These are phyloP conservation scores for Cynoglossus semilaevis DNA, from an alignment of 2,113 vertebrate species.

Conservation along the genomic window DNA sequence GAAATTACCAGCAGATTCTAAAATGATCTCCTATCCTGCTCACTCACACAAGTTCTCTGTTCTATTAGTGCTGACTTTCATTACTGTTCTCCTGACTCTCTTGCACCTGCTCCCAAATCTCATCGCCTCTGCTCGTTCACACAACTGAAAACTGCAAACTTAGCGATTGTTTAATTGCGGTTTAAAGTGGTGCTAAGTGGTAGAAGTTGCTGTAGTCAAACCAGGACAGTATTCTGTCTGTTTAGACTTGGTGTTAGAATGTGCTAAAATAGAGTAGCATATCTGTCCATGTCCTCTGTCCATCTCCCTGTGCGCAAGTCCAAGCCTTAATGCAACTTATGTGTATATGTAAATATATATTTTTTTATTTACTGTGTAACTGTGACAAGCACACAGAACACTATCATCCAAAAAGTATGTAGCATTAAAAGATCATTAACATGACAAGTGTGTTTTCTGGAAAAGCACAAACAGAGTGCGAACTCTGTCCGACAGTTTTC, in stretches of 20 bases:
- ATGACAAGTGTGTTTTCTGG: constrained; percentile 6
- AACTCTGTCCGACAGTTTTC: neutral
- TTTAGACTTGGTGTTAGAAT: neutral
- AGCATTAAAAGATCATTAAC: constrained; percentile 27
- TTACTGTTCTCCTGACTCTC: too few relatives aligned
- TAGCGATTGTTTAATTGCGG: neutral
- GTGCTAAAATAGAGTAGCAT: neutral
- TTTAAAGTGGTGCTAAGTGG: neutral
- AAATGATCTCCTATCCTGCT: too few relatives aligned
- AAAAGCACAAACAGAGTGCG: constrained; percentile 37
- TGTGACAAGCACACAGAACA: constrained; percentile 24
- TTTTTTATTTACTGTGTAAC: constrained; percentile 29
- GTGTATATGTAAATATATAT: constrained; percentile 30
- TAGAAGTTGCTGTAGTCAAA: neutral
- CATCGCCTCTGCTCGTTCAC: too few relatives aligned
- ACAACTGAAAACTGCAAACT: too few relatives aligned
- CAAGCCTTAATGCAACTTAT: constrained; percentile 25
- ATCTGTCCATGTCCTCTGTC: neutral
- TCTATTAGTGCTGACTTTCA: too few relatives aligned
- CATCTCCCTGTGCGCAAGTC: neutral
- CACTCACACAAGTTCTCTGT: too few relatives aligned
- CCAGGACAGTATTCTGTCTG: neutral
- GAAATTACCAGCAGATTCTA: too few relatives aligned
- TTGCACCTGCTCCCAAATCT: too few relatives aligned
- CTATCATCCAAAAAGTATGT: constrained; percentile 37